Evolutionary conservation across 1,140 invertebrate species (phyloP), one percentile per base, ranked within the genome.

Genomic region (Philotrypesis tridentata): DNA sequence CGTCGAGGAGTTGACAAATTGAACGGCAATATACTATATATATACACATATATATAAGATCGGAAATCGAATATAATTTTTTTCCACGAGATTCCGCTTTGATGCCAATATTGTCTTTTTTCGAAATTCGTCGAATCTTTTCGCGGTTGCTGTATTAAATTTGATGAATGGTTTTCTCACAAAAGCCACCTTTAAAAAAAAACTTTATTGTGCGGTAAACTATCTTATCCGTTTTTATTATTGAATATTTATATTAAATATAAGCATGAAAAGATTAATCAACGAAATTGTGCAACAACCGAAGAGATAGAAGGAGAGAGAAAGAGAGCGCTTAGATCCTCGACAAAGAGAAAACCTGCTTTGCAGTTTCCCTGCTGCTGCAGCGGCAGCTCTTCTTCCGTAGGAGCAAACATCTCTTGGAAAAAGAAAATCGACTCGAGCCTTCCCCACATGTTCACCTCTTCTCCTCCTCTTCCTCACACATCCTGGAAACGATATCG

Each of bases 1-100:
- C 7, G 48, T 2, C 21, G 21, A 55, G 48, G 48, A 80, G 81
- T 83, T 79, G 61, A 60, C 63, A 27, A 70, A 70, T 70, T 67
- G 31, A 70, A 70, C 21, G 17, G 7, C 12, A 29, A 61, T 5
- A 29, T 29, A 4, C n/a, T 21, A 17, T 55, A 55, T n/a, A n/a
- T 55, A 55, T n/a, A 14, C 12, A 40, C 17, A n/a, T 55, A 55
- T 43, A 43, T 14, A 7, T 55, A 55, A 1, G 14, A 55, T n/a
- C 48, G 48, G 48, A 55, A 55, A 55, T 55, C 21, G 48, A 55
- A 55, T 55, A 55, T 55, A 17, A 55, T 55, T 55, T 55, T 55
- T 55, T 55, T 55, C 17, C 21, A 55, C 48, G 21, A 55, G 17
- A 55, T 55, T n/a, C 48, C 21, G 21, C 21, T 55, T 55, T 55